These are phyloP conservation scores for Marcusenius ussheri DNA, from an alignment of 2,113 vertebrate species.

Conservation along the genomic window DNA sequence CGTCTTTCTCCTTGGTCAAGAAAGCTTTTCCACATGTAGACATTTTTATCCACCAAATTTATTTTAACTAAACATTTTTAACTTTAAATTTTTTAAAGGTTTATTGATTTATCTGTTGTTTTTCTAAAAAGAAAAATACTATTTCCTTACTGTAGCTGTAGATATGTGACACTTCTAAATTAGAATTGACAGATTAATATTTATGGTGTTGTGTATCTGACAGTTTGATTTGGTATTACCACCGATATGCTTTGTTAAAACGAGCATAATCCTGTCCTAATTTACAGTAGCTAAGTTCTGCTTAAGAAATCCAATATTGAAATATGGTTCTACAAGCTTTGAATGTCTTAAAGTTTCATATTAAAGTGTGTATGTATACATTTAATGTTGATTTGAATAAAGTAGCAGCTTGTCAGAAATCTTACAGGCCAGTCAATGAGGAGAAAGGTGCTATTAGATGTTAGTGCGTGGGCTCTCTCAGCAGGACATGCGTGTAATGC, in stretches of 20 bases:
- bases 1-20: background rate
- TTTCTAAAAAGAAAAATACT: background rate
- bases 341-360: background rate
- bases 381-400: background rate
- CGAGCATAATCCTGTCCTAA: background rate
- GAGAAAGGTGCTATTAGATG: background rate
- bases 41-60: background rate
- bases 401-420: background rate
- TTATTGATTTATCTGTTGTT: background rate
- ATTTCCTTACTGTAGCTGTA: background rate
- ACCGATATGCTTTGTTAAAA: background rate
- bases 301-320: background rate
- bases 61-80: constrained; percentile 2
- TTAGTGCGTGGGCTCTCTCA: background rate
- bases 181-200: background rate
- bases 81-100: background rate
- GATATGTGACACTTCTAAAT: background rate
- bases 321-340: background rate
- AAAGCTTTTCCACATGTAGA: background rate
- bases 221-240: background rate
- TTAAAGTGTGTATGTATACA: background rate
- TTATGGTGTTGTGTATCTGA: background rate
- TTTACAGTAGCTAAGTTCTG: background rate
- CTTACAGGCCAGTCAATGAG: background rate
- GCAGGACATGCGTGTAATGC: background rate